Evolutionary conservation across 2,113 vertebrate genomes (phyloP).

Genomic region (Geococcyx californianus): DNA sequence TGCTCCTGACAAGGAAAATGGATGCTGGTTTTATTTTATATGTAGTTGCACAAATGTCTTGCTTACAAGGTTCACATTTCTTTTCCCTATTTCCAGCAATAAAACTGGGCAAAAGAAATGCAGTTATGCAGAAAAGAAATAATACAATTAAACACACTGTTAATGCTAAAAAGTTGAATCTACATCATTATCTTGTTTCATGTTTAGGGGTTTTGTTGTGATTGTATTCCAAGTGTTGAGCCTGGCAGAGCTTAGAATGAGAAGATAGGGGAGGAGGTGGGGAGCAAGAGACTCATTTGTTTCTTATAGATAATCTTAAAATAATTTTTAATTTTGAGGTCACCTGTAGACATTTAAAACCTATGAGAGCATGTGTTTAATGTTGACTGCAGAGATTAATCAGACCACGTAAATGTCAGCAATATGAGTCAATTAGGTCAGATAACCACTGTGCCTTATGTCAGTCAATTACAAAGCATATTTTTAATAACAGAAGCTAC

Average conservation of each 20-base stretch:
- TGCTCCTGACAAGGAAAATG: background rate
- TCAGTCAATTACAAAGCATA: background rate
- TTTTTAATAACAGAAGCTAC: background rate
- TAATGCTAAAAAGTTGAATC: background rate
- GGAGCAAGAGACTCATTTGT: background rate
- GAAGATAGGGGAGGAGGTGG: background rate
- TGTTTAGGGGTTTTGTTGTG: background rate
- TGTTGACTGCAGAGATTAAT: background rate
- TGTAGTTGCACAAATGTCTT: background rate
- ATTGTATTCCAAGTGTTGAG: background rate
- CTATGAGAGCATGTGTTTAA: background rate
- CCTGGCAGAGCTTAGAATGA: background rate
- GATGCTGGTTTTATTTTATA: background rate
- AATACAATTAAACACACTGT: background rate
- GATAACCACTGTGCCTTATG: constrained; percentile 1
- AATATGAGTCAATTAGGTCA: background rate
- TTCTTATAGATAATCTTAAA: background rate
- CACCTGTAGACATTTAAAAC: background rate
- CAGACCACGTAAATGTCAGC: constrained; percentile 3
- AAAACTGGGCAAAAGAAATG: background rate
- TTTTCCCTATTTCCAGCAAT: background rate
- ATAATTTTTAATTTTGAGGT: background rate
- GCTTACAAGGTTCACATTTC: background rate
- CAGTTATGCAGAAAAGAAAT: background rate
- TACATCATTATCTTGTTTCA: background rate